These are phyloP conservation scores for Oscheius myriophilus DNA, from an alignment of 2,888 invertebrate genomes.

Conservation along the genomic window DNA sequence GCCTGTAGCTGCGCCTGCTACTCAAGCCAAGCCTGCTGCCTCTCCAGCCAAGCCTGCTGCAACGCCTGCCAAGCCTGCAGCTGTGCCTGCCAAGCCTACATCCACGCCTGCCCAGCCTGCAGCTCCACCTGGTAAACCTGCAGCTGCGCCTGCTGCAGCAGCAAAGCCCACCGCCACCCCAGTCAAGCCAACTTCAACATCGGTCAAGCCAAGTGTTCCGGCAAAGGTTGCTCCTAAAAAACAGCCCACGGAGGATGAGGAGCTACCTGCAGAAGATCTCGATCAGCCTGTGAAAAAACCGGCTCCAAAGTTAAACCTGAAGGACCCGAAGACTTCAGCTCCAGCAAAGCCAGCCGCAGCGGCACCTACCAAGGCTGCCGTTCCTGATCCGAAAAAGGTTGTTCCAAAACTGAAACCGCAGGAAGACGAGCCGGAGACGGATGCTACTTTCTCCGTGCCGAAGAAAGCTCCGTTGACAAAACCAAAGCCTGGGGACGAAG, in stretches of 20 bases:
- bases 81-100: background rate
- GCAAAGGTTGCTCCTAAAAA: constrained; percentile 24
- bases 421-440: constrained; percentile 31
- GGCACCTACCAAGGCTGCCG: constrained; percentile 31
- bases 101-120: background rate
- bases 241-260: constrained; percentile 40
- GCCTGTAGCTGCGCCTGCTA: constrained; percentile 28
- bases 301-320: constrained; percentile 50
- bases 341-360: constrained; percentile 30
- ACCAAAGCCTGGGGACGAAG: constrained; percentile 36
- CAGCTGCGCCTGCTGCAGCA: constrained; percentile 23
- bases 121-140: constrained; percentile 33
- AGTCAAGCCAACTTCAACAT: constrained; percentile 32
- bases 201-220: constrained; percentile 29
- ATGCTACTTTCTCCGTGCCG: constrained; percentile 31
- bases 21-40: too few species aligned
- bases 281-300: constrained; percentile 41
- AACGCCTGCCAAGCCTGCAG: constrained; percentile 29
- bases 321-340: constrained; percentile 41
- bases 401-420: constrained; percentile 30
- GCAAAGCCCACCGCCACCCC: too few species aligned
- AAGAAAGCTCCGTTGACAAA: constrained; percentile 23
- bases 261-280: constrained; percentile 41
- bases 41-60: constrained; percentile 32
- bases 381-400: constrained; percentile 19